phyloP scores from a whole-genome alignment of 2,888 invertebrate genomes.

The Ceriagrion tenellum region DNA sequence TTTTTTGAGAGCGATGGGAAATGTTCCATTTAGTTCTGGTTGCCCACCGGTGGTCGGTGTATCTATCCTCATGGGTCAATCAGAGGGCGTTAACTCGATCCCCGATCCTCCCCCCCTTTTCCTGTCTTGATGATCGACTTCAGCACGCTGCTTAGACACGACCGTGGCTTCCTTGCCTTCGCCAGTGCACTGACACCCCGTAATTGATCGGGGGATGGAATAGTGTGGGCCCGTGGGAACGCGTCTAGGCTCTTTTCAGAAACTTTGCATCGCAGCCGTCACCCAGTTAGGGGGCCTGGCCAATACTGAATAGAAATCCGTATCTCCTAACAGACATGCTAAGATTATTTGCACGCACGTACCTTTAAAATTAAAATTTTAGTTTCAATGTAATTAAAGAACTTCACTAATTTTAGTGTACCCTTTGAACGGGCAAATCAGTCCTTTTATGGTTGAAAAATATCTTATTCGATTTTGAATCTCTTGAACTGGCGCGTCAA shows the following conservation, averaged over 20 bases:
- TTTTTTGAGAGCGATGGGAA: conserved; percentile 17
- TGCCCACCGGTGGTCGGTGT: conserved; percentile 13
- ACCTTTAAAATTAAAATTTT: too few species aligned
- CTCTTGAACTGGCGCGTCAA: too few species aligned
- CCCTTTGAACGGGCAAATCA: too few species aligned
- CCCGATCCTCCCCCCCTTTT: background rate
- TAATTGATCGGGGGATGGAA: background rate
- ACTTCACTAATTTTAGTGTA: too few species aligned
- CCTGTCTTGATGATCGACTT: background rate
- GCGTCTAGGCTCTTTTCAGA: background rate
- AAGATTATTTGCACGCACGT: too few species aligned
- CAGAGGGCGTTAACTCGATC: conserved; percentile 31
- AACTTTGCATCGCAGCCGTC: background rate
- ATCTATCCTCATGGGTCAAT: conserved; percentile 22
- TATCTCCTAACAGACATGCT: too few species aligned
- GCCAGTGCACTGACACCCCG: background rate
- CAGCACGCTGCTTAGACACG: background rate
- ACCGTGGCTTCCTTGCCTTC: background rate
- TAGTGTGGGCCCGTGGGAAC: background rate
- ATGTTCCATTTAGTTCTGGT: conserved; percentile 14
- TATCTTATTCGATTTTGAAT: too few species aligned
- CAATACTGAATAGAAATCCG: too few species aligned
- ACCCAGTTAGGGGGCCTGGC: background rate
- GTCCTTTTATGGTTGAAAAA: too few species aligned
- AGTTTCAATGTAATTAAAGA: too few species aligned